Conservation (phyloP, 2,113 vertebrate genomes). For the Aepyceros melampus region DNA sequence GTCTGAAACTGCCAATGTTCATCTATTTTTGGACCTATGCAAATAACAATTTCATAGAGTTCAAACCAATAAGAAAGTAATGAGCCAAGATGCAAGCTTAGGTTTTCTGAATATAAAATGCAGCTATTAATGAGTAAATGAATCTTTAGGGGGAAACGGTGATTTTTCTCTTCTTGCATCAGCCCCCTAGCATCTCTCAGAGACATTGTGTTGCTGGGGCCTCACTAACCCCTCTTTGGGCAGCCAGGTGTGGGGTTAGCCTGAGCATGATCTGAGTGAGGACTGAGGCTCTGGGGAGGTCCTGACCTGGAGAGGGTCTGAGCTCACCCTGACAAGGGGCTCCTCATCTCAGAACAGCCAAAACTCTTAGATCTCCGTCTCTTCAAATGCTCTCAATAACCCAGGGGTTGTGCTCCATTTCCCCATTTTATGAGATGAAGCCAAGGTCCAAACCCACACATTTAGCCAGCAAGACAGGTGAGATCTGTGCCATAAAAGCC, state of each 20-base stretch:
- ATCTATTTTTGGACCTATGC: not conserved
- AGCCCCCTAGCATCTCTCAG: not conserved
- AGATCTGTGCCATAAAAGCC: rapidly evolving
- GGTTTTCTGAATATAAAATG: not conserved
- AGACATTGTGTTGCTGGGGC: rapidly evolving
- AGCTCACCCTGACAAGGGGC: rapidly evolving
- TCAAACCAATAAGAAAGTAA: not conserved
- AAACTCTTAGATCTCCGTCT: rapidly evolving
- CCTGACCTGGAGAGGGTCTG: not conserved
- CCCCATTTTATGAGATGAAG: not conserved
- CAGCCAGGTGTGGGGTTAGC: rapidly evolving
- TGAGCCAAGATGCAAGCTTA: not conserved
- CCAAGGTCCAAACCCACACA: rapidly evolving
- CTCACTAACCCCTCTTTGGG: rapidly evolving
- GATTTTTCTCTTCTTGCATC: rapidly evolving
- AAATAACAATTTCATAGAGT: not conserved
- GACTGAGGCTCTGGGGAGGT: rapidly evolving
- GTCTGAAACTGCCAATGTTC: not conserved
- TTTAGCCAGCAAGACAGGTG: rapidly evolving
- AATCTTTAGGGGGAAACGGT: not conserved
- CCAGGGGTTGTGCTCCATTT: rapidly evolving
- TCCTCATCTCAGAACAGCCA: not conserved
- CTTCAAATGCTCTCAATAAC: rapidly evolving
- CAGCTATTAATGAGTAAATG: not conserved
- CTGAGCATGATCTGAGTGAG: rapidly evolving